Percentiles rank a stretch among this genome's conserved stretches.
Evolutionary conservation across 2,797 vertebrate species (phyloP).

Genomic region (Pteronotus mesoamericanus): DNA sequence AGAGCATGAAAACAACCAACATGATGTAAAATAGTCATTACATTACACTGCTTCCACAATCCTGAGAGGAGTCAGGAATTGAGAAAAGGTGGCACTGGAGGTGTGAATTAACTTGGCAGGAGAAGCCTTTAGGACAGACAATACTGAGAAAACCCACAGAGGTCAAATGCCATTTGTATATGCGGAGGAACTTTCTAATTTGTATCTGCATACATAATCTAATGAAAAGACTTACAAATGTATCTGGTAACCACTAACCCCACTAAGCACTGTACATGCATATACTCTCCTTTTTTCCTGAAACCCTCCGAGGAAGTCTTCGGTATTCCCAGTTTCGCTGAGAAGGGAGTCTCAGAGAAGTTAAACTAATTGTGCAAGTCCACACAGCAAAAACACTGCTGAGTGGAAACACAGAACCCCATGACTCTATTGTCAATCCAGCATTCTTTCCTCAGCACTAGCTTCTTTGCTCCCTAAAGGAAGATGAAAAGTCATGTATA

Average conservation of each 20-base stretch:
- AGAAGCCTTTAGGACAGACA: neutral
- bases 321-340: neutral
- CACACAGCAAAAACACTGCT: neutral
- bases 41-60: neutral
- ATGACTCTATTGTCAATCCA: neutral
- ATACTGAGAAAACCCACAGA: neutral
- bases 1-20: neutral
- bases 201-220: neutral
- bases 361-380: neutral
- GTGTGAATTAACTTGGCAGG: neutral
- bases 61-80: neutral
- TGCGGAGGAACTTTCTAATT: neutral
- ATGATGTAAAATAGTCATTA: neutral
- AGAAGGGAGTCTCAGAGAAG: neutral
- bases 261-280: fast-evolving
- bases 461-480: neutral
- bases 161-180: neutral
- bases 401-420: neutral
- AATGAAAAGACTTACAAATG: neutral
- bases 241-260: neutral
- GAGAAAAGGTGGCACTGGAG: neutral
- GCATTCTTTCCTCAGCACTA: neutral
- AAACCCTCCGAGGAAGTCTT: neutral
- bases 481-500: neutral
- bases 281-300: neutral